phyloP scores from a whole-genome alignment of 2,888 invertebrate genomes.

The Ophion costatus region DNA sequence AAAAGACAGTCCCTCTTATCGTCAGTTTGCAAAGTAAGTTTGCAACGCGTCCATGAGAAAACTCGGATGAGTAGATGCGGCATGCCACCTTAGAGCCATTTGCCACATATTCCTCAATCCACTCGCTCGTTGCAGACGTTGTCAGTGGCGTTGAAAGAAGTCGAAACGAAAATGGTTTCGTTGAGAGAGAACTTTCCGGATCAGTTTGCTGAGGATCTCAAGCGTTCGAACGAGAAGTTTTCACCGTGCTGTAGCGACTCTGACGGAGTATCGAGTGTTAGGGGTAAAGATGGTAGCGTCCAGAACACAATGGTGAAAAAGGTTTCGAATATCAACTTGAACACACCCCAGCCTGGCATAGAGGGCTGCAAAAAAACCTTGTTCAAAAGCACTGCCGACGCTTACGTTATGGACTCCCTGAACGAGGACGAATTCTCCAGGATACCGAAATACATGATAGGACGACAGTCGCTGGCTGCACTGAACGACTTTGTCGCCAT shows the following conservation, averaged over 20 bases:
- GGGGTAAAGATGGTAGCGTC: neutral
- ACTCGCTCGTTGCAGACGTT: constrained; percentile 57
- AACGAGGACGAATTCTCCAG: constrained; percentile 72
- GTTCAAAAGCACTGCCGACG: constrained; percentile 74
- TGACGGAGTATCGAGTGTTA: too few species aligned
- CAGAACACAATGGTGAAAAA: neutral
- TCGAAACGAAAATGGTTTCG: constrained; percentile 70
- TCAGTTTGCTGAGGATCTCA: constrained; percentile 67
- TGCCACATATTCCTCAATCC: too few species aligned
- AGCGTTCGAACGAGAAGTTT: constrained; percentile 10
- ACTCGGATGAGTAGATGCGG: neutral
- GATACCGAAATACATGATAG: constrained; percentile 80
- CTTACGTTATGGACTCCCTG: constrained; percentile 67
- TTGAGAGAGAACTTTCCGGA: constrained; percentile 74
- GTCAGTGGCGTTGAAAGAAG: constrained; percentile 47
- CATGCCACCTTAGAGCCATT: too few species aligned
- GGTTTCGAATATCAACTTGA: neutral
- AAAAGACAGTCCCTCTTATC: too few species aligned
- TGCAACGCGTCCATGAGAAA: neutral
- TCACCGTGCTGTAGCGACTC: neutral
- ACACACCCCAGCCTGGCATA: constrained; percentile 51
- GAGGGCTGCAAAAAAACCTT: constrained; percentile 76
- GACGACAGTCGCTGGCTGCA: constrained; percentile 73
- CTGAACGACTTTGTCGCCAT: constrained; percentile 74
- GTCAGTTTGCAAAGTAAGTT: too few species aligned